Percentiles rank a stretch among this genome's conserved stretches.
These are phyloP conservation scores for Isurus oxyrinchus DNA, from an alignment of 2,113 vertebrate genomes.

Conservation along the genomic window DNA sequence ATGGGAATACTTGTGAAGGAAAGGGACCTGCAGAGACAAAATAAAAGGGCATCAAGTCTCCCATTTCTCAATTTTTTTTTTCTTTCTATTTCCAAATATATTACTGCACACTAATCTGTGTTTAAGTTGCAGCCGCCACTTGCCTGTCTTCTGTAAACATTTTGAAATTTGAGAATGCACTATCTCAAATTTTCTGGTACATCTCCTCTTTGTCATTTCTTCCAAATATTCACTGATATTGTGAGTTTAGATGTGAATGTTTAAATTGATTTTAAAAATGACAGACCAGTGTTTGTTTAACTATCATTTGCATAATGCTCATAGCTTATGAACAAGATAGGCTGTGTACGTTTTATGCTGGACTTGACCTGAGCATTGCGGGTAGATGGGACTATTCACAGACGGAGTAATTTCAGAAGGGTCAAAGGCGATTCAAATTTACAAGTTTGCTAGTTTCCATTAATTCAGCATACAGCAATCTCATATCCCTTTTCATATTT, in stretches of 20 bases:
- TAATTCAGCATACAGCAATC: too few relatives aligned
- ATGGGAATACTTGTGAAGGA: not conserved
- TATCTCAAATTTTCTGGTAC: not conserved
- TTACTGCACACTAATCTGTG: not conserved
- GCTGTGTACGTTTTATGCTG: not conserved
- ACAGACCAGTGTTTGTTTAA: not conserved
- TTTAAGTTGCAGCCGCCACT: not conserved
- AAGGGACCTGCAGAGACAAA: not conserved
- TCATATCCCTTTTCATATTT: too few relatives aligned
- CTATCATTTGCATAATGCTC: not conserved
- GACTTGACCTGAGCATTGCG: not conserved
- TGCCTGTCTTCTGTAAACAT: not conserved
- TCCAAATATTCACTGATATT: not conserved
- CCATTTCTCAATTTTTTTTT: not conserved
- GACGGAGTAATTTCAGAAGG: too few relatives aligned
- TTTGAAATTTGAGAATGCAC: not conserved
- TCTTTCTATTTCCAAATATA: not conserved
- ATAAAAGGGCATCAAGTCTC: not conserved
- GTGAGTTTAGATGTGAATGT: not conserved
- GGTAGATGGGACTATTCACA: not conserved
- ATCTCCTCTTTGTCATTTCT: not conserved
- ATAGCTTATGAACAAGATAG: not conserved
- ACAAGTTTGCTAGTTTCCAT: too few relatives aligned
- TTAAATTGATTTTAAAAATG: not conserved
- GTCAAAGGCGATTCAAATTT: too few relatives aligned